Base-by-base conservation (phyloP, 2,113 vertebrate species). In the Propithecus coquereli region DNA sequence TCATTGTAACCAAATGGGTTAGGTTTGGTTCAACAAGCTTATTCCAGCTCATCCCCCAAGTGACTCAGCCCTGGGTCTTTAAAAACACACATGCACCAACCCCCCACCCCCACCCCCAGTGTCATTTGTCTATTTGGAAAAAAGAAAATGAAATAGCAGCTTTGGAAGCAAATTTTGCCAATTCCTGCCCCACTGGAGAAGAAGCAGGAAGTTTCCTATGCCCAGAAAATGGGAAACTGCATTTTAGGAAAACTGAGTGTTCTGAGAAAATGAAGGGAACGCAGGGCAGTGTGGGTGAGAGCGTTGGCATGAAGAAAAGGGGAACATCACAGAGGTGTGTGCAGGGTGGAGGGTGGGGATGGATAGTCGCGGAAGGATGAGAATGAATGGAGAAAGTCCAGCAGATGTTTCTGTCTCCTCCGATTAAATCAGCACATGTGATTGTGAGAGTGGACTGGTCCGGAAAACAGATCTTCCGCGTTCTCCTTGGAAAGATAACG, bases 1-100 rank as follows among this genome's bases (percentile, higher is more conserved):
- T 57, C 73, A 34, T 96, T 91, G 63, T 70, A 94, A 71, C 57
- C 87, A 84, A 79, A 94, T 61, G 77, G 84, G 73, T 88, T 90
- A 92, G 52, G 68, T 92, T 90, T 94, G 87, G 50, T 76, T 90
- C 59, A 83, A 30, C 52, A 71, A 90, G 9, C 50, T 93, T n/a
- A 2, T 66, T 43, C 16, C 65, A 95, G 32, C 45, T 87, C 30
- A 37, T 68, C 27, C 40, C 13, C 47, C 66, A 80, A 88, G 34
- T 12, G 70, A 83, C 43, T 8, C 27, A 68, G 25, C 25, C 23
- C 54, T 73, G 22, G 68, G 32, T 54, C 61, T 92, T 96, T 77
- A 87, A 85, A 91, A 68, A 66, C 43, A 71, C 47, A 59, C 5
- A 54, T 34, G 30, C 2, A 40, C 52, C 17, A 47, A 47, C 45